Base-by-base conservation (phyloP, 2,888 invertebrate species). In the Drosophila fungiperda region DNA sequence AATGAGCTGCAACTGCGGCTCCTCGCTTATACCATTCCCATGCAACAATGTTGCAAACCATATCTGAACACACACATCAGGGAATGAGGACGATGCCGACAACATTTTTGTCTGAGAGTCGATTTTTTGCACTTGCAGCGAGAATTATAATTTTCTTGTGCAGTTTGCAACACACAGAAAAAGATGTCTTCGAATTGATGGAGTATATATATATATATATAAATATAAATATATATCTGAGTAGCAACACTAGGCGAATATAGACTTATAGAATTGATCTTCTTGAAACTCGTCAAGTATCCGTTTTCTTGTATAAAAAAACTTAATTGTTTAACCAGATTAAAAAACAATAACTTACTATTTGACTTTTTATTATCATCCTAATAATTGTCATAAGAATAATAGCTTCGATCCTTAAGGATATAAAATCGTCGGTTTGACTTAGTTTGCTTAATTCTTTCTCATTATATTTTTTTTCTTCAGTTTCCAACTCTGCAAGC, bases 41-140 rank as follows among this genome's bases (percentile, higher is more conserved):
- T 85, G 88, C 88, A 88, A 85, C 85, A 88, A 78, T 83, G 88
- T 85, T 85, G 85, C 85, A 81, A 17, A 60, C 71, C 84, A 73
- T 78, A 78, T 87, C 80, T 82, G 76, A 63, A 65, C 23, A 45
- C 23, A 76, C 76, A 71, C 76, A 76, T 74, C 78, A 62, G 61
- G 57, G 73, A 62, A 61, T 58, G 73, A 72, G 72, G 74, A 74
- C 55, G 68, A 77, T 48, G 73, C 55, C 64, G 58, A 73, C 69
- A 49, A 67, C 63, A 61, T 60, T 76, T 65, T 69, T 66, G 9
- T 12, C 29, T n/a, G 49, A 49, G 17, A 2, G 17, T 36, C 17
- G 9, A 1, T 26, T 23, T 12, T 23, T 3, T 45, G 45, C 45
- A 23, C 45, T 23, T 45, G 15, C 23, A 20, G 23, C 2, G 23